Evolutionary conservation across 2,113 vertebrate genomes (phyloP).

Genomic region (Phyllopteryx taeniolatus): DNA sequence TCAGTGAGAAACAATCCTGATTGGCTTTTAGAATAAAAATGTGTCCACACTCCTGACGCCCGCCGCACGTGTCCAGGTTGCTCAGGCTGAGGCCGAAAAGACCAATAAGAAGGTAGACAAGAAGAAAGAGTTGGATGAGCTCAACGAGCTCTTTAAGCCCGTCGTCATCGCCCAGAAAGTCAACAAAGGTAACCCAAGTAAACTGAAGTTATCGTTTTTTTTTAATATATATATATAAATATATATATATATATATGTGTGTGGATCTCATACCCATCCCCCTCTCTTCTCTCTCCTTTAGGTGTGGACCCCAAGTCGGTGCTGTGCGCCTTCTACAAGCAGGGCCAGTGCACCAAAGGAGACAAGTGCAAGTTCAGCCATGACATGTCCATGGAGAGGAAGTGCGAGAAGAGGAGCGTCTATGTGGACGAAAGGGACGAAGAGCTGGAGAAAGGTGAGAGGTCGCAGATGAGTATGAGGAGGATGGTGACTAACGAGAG

Average conservation of each 20-base stretch:
- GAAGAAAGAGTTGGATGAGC: constrained; percentile 92
- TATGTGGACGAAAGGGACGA: constrained; percentile 95
- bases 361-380: constrained; percentile 99
- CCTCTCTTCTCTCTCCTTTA: constrained; percentile 40
- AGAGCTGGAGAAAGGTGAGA: constrained; percentile 91
- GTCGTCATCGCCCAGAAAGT: constrained; percentile 96
- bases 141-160: constrained; percentile 97
- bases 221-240: too few species aligned
- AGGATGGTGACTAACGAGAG: background rate
- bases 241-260: too few species aligned
- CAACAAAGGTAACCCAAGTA: constrained; percentile 83
- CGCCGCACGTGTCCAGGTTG: background rate
- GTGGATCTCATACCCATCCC: background rate
- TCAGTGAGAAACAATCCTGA: constrained; percentile 28
- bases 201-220: background rate
- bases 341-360: constrained; percentile 97
- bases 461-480: accelerated
- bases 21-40: background rate
- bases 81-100: constrained; percentile 78
- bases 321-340: constrained; percentile 97
- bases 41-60: background rate
- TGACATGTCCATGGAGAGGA: constrained; percentile 92
- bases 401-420: constrained; percentile 92
- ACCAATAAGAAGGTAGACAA: constrained; percentile 88
- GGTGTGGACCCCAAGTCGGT: constrained; percentile 97